Evolutionary conservation across 1,140 invertebrate species (phyloP).

Genomic region (Zaprionus tsacasi): DNA sequence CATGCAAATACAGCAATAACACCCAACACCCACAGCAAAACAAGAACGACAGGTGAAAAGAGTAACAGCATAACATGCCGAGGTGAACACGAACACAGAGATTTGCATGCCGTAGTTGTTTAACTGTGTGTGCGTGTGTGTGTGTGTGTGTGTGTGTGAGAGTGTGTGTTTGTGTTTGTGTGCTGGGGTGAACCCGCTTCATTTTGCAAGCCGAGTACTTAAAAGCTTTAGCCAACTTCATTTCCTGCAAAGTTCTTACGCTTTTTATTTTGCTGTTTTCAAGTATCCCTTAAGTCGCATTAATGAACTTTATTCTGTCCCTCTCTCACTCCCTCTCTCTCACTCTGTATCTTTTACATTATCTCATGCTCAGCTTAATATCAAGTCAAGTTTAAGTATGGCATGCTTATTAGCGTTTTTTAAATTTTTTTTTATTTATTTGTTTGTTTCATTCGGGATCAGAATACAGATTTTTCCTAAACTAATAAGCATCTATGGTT

Average conservation of each 20-base stretch:
- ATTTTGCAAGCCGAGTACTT: background rate
- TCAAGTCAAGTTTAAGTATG: no score
- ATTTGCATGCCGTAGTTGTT: conserved; percentile 19
- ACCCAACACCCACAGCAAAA: background rate
- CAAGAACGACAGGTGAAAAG: conserved; percentile 10
- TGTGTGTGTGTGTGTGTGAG: conserved; percentile 7
- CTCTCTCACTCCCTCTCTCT: background rate
- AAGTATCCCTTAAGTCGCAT: background rate
- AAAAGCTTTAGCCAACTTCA: background rate
- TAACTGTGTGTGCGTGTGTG: conserved; percentile 6
- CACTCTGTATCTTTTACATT: background rate
- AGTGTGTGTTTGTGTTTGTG: conserved; percentile 13
- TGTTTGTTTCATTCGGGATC: no score
- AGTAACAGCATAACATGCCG: conserved; percentile 10
- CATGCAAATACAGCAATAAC: background rate
- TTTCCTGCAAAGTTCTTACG: background rate
- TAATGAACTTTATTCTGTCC: background rate
- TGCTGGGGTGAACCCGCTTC: conserved; percentile 4
- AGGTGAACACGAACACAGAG: conserved; percentile 17
- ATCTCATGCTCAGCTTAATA: no score
- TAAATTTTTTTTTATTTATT: no score
- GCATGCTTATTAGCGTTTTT: no score
- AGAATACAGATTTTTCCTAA: no score
- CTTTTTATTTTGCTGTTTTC: background rate
- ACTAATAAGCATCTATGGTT: no score